phyloP scores from a whole-genome alignment of 2,797 vertebrate genomes.

The Carcharodon carcharias region DNA sequence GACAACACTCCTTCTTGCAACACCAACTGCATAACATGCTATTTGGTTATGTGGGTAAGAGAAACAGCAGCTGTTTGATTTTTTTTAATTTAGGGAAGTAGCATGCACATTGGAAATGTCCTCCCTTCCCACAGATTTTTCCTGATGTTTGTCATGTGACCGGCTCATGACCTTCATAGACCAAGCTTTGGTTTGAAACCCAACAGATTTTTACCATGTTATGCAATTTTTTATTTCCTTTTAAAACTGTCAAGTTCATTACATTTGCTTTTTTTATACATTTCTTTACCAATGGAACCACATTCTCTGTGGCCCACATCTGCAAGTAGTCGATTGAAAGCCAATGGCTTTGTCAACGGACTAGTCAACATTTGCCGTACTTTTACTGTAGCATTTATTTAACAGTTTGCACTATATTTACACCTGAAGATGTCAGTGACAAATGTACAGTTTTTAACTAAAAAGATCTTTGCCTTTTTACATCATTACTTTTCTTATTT shows the following conservation, averaged over 20 bases:
- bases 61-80: slow-evolving; percentile 52
- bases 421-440: neutral
- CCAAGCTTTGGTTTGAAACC: slow-evolving; percentile 45
- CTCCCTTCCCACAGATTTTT: slow-evolving; percentile 69
- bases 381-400: neutral
- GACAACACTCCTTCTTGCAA: slow-evolving; percentile 7
- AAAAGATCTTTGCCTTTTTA: neutral
- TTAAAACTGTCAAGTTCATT: slow-evolving; percentile 36
- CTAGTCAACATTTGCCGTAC: neutral
- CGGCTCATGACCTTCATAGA: slow-evolving; percentile 51
- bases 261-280: slow-evolving; percentile 34
- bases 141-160: slow-evolving; percentile 62
- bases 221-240: slow-evolving; percentile 47
- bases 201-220: slow-evolving; percentile 46
- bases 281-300: slow-evolving; percentile 33
- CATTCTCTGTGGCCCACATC: neutral
- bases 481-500: neutral
- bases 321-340: neutral
- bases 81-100: slow-evolving; percentile 79
- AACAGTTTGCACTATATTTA: neutral
- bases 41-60: slow-evolving; percentile 43
- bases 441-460: neutral
- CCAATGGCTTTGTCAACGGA: slow-evolving; percentile 20
- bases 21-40: slow-evolving; percentile 15
- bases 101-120: slow-evolving; percentile 62